These are phyloP conservation scores for Trichomalopsis sarcophagae DNA, from an alignment of 1,140 invertebrate species.

Conservation along the genomic window DNA sequence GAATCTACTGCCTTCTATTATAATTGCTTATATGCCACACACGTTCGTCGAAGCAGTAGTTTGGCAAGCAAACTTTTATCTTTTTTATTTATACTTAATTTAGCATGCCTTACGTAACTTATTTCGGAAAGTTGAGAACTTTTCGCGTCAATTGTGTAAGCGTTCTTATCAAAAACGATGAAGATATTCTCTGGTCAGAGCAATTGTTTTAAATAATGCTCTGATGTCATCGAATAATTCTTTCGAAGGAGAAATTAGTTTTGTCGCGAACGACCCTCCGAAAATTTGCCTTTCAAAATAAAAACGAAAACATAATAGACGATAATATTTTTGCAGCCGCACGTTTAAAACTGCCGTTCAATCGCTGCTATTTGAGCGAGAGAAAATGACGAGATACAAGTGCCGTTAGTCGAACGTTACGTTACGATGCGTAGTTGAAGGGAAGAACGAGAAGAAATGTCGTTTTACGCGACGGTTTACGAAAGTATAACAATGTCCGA, in stretches of 20 bases:
- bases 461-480: not conserved
- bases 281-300: constrained; percentile 18
- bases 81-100: not conserved
- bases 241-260: constrained; percentile 7
- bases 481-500: constrained; percentile 1
- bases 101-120: constrained; percentile 33
- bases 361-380: constrained; percentile 19
- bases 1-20: constrained; percentile 31
- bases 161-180: constrained; percentile 19
- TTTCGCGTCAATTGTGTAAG: constrained; percentile 17
- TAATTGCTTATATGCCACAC: too few relatives aligned
- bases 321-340: constrained; percentile 36
- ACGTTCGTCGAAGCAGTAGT: not conserved
- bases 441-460: not conserved
- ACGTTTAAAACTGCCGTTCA: constrained; percentile 24
- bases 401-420: constrained; percentile 29
- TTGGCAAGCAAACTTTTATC: not conserved
- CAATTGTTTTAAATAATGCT: constrained; percentile 14
- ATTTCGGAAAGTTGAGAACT: constrained; percentile 39
- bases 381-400: constrained; percentile 19
- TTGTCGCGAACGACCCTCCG: not conserved
- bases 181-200: constrained; percentile 10
- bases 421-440: not conserved
- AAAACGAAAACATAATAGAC: not conserved
- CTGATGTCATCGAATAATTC: not conserved